A percentile compares a stretch with the other conserved stretches of the same genome.
Evolutionary conservation across 2,888 invertebrate species (phyloP).

Genomic region (Gerris lacustris): DNA sequence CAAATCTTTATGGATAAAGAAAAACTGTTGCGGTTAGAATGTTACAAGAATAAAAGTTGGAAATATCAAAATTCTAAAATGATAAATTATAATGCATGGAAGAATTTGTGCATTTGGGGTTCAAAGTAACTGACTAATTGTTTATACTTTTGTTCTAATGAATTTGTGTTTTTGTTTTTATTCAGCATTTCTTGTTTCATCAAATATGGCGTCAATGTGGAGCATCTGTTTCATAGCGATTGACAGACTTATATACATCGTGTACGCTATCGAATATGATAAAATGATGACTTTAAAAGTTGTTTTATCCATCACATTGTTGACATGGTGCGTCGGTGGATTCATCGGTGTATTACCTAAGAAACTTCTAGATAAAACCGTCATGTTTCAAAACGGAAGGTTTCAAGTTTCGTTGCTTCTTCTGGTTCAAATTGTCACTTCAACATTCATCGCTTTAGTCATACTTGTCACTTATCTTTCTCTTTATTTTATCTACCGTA

Average conservation of each 20-base stretch:
- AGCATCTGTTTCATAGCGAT: neutral
- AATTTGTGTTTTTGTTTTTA: neutral
- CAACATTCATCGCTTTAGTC: neutral
- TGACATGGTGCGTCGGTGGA: neutral
- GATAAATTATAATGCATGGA: too few relatives aligned
- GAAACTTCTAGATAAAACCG: neutral
- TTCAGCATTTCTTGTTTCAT: neutral
- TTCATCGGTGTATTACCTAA: neutral
- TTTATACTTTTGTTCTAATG: too few relatives aligned
- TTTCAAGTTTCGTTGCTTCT: neutral
- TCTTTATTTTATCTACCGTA: neutral
- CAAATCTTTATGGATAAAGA: too few relatives aligned
- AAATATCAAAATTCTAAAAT: too few relatives aligned
- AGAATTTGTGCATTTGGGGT: too few relatives aligned
- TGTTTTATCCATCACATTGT: neutral
- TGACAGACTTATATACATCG: neutral
- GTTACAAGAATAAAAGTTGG: too few relatives aligned
- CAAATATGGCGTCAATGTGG: neutral
- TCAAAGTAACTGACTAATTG: too few relatives aligned
- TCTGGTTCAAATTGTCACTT: neutral
- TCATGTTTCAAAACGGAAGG: neutral
- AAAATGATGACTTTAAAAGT: neutral
- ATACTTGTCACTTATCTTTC: neutral
- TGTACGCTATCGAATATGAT: neutral
- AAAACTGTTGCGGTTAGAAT: too few relatives aligned